A percentile compares a stretch with the other conserved stretches of the same genome.
Conservation (phyloP, 2,797 vertebrate genomes). For the Parauchenoglanis ngamensis region DNA sequence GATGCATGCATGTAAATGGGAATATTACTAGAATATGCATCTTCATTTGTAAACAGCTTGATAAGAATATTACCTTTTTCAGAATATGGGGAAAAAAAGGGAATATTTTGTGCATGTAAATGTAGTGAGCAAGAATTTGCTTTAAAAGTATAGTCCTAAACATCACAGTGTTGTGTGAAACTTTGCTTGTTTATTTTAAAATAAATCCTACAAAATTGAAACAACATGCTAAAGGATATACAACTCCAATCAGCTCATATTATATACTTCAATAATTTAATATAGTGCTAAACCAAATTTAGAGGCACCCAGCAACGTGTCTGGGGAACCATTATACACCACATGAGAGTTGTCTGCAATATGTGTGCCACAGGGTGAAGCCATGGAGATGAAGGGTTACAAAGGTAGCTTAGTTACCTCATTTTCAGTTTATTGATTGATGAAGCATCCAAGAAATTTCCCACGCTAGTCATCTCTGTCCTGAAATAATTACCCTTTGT, state of each 20-base stretch:
- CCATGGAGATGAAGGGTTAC: background rate
- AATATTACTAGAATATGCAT: too few species aligned
- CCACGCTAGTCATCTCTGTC: background rate
- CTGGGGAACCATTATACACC: background rate
- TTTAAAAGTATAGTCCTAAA: background rate
- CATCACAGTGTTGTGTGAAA: background rate
- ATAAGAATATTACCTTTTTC: too few species aligned
- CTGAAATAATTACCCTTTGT: background rate
- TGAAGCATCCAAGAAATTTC: background rate
- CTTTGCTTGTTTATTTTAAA: background rate
- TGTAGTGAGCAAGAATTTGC: background rate
- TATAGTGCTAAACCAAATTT: background rate
- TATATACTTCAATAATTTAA: background rate
- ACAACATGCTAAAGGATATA: background rate
- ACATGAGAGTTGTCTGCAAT: background rate
- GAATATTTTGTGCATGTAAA: too few species aligned
- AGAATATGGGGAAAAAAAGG: too few species aligned
- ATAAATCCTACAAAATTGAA: too few species aligned
- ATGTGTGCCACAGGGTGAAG: background rate
- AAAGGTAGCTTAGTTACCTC: background rate
- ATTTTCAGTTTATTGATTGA: background rate
- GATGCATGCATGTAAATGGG: too few species aligned
- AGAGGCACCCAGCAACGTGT: background rate
- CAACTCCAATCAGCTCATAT: too few species aligned
- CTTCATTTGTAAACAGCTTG: too few species aligned